Base-by-base conservation (phyloP, 2,797 vertebrate genomes). In the Orientallactaga sibirica region DNA sequence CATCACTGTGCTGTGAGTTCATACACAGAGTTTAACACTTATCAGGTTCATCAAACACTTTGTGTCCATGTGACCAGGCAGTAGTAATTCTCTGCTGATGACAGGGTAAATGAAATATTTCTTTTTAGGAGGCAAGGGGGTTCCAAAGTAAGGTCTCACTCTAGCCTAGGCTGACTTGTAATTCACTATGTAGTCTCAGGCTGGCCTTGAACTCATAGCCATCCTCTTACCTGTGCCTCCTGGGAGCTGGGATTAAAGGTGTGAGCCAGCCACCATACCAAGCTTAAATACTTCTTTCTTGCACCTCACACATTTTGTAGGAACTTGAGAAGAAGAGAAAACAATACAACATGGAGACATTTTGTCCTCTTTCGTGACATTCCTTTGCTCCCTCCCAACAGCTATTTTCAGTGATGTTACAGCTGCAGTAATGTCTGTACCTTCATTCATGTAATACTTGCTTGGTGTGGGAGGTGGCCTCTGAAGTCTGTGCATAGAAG, bases 401-500 rank as follows among this genome's bases (percentile, higher is more conserved):
- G 81, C 14, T 86, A 75, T 64, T 90, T 87, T 79, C 52, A 68
- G 88, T 41, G n/a, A 33, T 16, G 14, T 61, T 85, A n/a, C 62
- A 85, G 70, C 75, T 85, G 5, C 76, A 76, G 66, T 58, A 58
- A 58, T 58, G 55, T 89, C 55, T 41, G 11, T 68, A 73, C 52
- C 84, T 93, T 93, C 16, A 27, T 43, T 92, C 61, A 62, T 41
- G n/a, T 66, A 25, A 68, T 91, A 71, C 76, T 41, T 66, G 75
- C n/a, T 93, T 52, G 2, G 55, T 25, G 8, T 74, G 78, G 67
- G 92, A 29, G 86, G 27, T 5, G 10, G 33, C 48, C 5, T 82
- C 73, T 94, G 48, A 87, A 83, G 67, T 82, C 92, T 67, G 58
- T 37, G 70, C 80, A 83, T 79, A 82, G 92, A 87, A 90, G 88